Evolutionary conservation across 2,113 vertebrate species (phyloP).

Genomic region (Chroicocephalus ridibundus): DNA sequence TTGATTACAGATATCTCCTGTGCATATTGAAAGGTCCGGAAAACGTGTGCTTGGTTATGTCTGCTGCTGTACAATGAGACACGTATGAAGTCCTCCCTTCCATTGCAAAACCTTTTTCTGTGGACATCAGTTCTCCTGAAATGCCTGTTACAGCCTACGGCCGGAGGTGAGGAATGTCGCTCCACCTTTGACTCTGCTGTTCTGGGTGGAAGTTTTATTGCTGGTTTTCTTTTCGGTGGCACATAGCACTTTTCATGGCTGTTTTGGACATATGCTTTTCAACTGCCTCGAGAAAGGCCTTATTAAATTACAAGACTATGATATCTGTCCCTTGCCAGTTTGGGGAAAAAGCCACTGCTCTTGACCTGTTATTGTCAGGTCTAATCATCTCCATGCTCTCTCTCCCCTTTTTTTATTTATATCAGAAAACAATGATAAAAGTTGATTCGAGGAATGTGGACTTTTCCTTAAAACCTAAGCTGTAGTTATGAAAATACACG

Average conservation of each 20-base stretch:
- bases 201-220: not conserved
- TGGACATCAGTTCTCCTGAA: not conserved
- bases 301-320: not conserved
- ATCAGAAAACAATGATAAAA: not conserved
- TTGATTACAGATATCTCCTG: conserved; percentile 30
- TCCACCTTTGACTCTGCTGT: not conserved
- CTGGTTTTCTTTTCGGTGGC: not conserved
- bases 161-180: not conserved
- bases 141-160: not conserved
- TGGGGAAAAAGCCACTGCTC: not conserved
- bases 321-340: not conserved
- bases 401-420: not conserved
- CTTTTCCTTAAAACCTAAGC: not conserved
- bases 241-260: not conserved
- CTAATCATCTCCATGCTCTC: not conserved
- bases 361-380: not conserved
- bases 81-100: not conserved
- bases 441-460: not conserved
- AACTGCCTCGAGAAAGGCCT: not conserved
- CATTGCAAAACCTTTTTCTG: not conserved
- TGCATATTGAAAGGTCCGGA: not conserved
- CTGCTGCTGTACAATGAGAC: not conserved
- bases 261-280: not conserved
- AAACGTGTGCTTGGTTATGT: not conserved
- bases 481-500: not conserved